These are phyloP conservation scores for Andrena marginata DNA, from an alignment of 2,888 invertebrate genomes.

Conservation along the genomic window DNA sequence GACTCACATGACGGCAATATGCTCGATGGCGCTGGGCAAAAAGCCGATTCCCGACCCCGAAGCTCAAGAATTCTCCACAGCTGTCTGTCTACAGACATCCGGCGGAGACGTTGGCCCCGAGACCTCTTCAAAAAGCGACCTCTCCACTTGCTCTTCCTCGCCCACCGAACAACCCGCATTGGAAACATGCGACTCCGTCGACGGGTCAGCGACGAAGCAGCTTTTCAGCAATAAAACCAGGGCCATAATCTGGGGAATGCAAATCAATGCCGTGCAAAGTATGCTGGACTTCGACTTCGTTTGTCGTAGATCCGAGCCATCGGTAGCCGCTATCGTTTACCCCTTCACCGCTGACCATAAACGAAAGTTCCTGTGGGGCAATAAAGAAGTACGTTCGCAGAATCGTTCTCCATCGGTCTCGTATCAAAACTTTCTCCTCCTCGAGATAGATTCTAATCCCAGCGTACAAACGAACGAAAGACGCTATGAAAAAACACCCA, in stretches of 20 bases:
- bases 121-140: slow-evolving; percentile 55
- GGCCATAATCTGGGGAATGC: slow-evolving; percentile 99
- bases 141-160: slow-evolving; percentile 29
- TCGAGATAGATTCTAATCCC: slow-evolving; percentile 85
- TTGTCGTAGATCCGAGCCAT: slow-evolving; percentile 94
- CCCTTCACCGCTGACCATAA: slow-evolving; percentile 99
- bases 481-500: slow-evolving; percentile 97
- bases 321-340: slow-evolving; percentile 98
- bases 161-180: slow-evolving; percentile 59
- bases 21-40: slow-evolving; percentile 98
- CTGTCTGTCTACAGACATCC: slow-evolving; percentile 94
- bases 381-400: slow-evolving; percentile 91
- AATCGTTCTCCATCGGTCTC: too few species aligned
- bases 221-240: slow-evolving; percentile 94
- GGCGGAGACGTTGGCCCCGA: slow-evolving; percentile 87
- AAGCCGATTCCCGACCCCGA: slow-evolving; percentile 92
- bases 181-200: slow-evolving; percentile 74
- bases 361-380: slow-evolving; percentile 99
- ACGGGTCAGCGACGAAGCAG: slow-evolving; percentile 83
- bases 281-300: slow-evolving; percentile 99
- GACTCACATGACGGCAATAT: slow-evolving; percentile 99
- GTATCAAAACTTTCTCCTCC: not conserved
- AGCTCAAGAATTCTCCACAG: slow-evolving; percentile 91
- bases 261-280: slow-evolving; percentile 97
- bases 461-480: slow-evolving; percentile 98